Evolutionary conservation across 2,113 vertebrate genomes (phyloP).

Genomic region (Notiomystis cincta): DNA sequence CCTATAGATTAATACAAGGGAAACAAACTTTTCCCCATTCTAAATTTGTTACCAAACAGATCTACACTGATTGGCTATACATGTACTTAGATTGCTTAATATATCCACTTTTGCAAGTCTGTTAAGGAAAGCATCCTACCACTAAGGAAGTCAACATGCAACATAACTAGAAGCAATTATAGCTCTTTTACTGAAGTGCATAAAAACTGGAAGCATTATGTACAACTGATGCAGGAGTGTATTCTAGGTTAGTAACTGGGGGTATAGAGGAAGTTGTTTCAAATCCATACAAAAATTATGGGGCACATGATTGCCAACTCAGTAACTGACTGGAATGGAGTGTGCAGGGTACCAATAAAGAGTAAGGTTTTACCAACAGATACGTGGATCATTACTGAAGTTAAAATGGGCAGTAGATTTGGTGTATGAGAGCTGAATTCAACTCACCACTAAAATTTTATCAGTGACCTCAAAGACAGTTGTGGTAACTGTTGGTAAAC

Average conservation of each 20-base stretch:
- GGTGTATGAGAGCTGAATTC: not conserved
- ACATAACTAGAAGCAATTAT: conserved; percentile 6
- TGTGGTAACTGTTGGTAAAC: conserved; percentile 9
- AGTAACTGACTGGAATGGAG: not conserved
- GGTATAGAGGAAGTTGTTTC: conserved; percentile 25
- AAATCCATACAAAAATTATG: conserved; percentile 50
- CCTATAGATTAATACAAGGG: not conserved
- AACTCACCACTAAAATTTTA: not conserved
- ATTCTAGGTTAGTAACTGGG: conserved; percentile 50
- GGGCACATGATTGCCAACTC: not conserved
- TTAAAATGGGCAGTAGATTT: not conserved
- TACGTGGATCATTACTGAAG: not conserved
- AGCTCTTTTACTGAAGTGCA: conserved; percentile 24
- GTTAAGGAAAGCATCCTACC: conserved; percentile 33
- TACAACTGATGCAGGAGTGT: conserved; percentile 19
- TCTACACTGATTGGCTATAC: not conserved
- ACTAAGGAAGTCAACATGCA: conserved; percentile 37
- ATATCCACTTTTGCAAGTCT: not conserved
- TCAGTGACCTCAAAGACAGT: not conserved
- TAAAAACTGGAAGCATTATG: conserved; percentile 33
- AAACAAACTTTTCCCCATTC: not conserved
- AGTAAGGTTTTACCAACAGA: conserved; percentile 7
- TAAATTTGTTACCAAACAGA: not conserved
- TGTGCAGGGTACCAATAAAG: not conserved
- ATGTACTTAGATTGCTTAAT: not conserved